Evolutionary conservation across 1,140 invertebrate species (phyloP), one percentile per base, ranked within the genome.

Genomic region (Apis cerana): DNA sequence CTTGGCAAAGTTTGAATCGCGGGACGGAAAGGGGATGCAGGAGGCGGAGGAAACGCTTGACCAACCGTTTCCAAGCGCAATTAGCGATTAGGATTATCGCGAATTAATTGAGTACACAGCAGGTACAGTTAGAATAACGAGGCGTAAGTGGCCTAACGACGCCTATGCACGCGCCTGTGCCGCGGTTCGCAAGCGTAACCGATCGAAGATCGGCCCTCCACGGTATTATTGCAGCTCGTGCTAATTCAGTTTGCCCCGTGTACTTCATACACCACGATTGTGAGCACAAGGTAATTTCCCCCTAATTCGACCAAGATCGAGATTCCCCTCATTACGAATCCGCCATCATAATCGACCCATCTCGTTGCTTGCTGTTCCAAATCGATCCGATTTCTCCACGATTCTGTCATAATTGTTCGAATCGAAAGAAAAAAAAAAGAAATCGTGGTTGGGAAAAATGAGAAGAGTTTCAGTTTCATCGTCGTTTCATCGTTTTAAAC

Each of bases 21-120:
- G 43, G 13, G 27, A 52, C 56, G 54, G 56, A 58, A 83, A 83
- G 8, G 33, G 70, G 61, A 72, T 48, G 62, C 2, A 43, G 4
- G n/a, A 48, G 15, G 13, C 33, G 27, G n/a, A 50, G 62, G 3
- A 48, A 50, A 77, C 84, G 87, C 61, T 1, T 89, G 10, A 17
- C 62, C 4, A 23, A 90, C 88, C 89, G 88, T 80, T 84, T 77
- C 70, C 64, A 8, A 78, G 80, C 77, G 90, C 89, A 93, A 94
- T 93, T 93, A 92, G 91, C 89, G 89, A 93, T 93, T 92, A 93
- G 92, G 90, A 93, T 94, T 93, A 94, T 93, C 89, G 83, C 58
- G 89, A 94, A 94, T 94, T 93, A 94, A 94, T 94, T 91, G 91
- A 90, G 87, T 91, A 85, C 88, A 85, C 69, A 54, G 58, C 76